phyloP scores from a whole-genome alignment of 2,888 invertebrate genomes.

The Rhingia campestris region DNA sequence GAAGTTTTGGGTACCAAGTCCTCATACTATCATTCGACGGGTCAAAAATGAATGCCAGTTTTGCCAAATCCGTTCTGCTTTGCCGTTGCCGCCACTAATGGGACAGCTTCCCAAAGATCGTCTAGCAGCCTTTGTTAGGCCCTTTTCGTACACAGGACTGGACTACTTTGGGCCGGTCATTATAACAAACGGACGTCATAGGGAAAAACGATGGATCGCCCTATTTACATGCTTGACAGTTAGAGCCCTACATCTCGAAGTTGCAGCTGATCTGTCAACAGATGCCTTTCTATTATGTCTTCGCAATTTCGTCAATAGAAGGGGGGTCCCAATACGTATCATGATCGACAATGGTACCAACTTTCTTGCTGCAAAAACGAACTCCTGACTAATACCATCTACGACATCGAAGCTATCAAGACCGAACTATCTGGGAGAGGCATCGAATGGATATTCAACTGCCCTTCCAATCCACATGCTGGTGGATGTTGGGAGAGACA shows the following conservation, averaged over 20 bases:
- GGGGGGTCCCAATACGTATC: slow-evolving; percentile 32
- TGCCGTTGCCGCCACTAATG: slow-evolving; percentile 58
- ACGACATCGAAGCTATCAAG: no score
- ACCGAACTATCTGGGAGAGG: no score
- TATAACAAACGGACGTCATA: slow-evolving; percentile 38
- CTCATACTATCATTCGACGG: no score
- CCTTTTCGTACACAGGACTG: slow-evolving; percentile 52
- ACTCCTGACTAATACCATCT: neutral
- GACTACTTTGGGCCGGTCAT: no score
- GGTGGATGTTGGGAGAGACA: no score
- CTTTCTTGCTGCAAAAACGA: slow-evolving; percentile 52
- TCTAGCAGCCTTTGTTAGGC: slow-evolving; percentile 22
- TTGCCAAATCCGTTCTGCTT: slow-evolving; percentile 49
- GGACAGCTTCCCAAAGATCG: slow-evolving; percentile 40
- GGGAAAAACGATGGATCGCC: slow-evolving; percentile 47
- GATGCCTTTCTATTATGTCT: slow-evolving; percentile 63
- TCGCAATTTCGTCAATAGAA: slow-evolving; percentile 58
- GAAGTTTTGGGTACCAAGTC: no score
- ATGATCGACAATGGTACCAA: slow-evolving; percentile 42
- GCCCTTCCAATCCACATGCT: no score
- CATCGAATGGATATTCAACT: no score
- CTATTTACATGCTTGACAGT: slow-evolving; percentile 51
- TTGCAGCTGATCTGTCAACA: slow-evolving; percentile 22
- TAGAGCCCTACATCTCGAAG: slow-evolving; percentile 55
- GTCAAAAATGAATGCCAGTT: slow-evolving; percentile 49